Evolutionary conservation across 2,113 vertebrate species (phyloP).

Genomic region (Anthoscopus minutus): DNA sequence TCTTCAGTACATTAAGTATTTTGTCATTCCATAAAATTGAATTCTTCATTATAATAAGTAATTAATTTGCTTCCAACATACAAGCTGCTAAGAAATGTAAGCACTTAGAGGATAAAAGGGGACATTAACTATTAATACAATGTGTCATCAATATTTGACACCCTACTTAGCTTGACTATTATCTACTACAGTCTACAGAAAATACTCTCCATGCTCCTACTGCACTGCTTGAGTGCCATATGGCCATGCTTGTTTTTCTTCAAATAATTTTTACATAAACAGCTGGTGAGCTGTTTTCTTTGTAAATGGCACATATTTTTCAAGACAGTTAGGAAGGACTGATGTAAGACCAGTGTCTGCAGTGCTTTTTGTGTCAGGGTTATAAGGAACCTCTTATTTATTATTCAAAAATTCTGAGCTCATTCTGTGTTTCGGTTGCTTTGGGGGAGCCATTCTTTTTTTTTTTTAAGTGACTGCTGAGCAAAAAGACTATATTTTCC

Average conservation of each 20-base stretch:
- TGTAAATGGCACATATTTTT: conserved; percentile 77
- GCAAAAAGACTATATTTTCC: not conserved
- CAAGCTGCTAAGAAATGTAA: conserved; percentile 64
- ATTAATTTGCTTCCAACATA: conserved; percentile 52
- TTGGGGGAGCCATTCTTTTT: not conserved
- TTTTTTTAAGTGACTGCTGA: not conserved
- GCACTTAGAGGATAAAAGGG: conserved; percentile 69
- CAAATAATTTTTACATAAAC: conserved; percentile 82
- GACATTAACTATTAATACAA: conserved; percentile 75
- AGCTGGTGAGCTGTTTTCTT: conserved; percentile 79
- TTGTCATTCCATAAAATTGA: conserved; percentile 53
- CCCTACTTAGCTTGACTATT: conserved; percentile 73
- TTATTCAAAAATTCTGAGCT: conserved; percentile 26
- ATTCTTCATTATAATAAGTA: conserved; percentile 56
- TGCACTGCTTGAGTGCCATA: conserved; percentile 69
- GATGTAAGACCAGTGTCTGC: conserved; percentile 60
- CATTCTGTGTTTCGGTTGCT: not conserved
- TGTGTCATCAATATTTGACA: conserved; percentile 67
- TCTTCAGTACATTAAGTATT: conserved; percentile 49
- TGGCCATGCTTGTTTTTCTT: conserved; percentile 77
- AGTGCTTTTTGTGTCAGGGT: conserved; percentile 54
- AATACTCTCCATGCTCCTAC: conserved; percentile 67
- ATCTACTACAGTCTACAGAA: conserved; percentile 71
- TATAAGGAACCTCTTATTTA: conserved; percentile 41
- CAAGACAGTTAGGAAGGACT: conserved; percentile 70